These are phyloP conservation scores for Papilio xuthus DNA, from an alignment of 1,140 invertebrate genomes.

Conservation along the genomic window DNA sequence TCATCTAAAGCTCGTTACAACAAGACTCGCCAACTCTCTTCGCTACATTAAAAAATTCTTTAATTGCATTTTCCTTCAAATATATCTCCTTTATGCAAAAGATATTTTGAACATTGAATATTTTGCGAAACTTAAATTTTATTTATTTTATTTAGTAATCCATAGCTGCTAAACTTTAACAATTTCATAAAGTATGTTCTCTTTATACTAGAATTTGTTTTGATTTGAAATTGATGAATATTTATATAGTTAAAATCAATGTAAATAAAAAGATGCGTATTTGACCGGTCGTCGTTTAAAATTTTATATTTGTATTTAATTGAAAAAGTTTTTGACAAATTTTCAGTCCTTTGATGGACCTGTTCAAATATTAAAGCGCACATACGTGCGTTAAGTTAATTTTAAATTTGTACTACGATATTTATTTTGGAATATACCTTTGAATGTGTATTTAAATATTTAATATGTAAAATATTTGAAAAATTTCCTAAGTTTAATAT, in stretches of 20 bases:
- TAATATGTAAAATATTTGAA: not conserved
- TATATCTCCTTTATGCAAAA: not conserved
- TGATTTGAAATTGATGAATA: too few species aligned
- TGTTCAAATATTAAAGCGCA: not conserved
- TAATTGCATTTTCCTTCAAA: not conserved
- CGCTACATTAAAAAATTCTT: constrained; percentile 8
- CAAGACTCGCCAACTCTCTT: not conserved
- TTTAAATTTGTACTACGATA: not conserved
- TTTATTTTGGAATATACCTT: not conserved
- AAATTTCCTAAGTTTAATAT: too few species aligned
- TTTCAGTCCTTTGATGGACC: not conserved
- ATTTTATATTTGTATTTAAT: not conserved
- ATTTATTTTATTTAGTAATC: too few species aligned
- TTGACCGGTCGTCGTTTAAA: not conserved
- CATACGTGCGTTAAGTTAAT: not conserved
- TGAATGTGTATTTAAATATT: not conserved
- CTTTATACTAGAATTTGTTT: too few species aligned
- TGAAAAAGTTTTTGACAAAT: not conserved
- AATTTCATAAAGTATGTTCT: too few species aligned
- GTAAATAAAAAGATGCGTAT: not conserved
- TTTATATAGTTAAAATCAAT: too few species aligned
- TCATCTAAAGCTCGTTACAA: constrained; percentile 29
- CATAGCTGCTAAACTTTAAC: too few species aligned
- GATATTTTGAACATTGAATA: not conserved
- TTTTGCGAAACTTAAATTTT: too few species aligned